Conservation (phyloP, 1,140 invertebrate genomes). For the Trichoplusia ni region DNA sequence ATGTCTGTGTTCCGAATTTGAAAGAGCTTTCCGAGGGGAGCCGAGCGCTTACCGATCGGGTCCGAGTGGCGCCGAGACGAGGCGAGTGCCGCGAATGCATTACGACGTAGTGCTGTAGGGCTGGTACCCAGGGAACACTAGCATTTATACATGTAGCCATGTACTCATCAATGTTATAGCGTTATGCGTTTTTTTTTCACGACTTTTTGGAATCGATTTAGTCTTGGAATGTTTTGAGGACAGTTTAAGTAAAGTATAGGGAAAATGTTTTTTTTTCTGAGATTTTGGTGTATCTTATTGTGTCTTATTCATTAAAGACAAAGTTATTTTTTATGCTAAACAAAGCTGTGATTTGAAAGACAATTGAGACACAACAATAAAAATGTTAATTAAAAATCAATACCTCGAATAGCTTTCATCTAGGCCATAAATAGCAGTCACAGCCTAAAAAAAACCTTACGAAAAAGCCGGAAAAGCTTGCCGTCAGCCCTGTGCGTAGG, state of each 20-base stretch:
- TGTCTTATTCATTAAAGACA: too few species aligned
- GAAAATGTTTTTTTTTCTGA: too few species aligned
- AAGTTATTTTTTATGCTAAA: too few species aligned
- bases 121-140: conserved; percentile 36
- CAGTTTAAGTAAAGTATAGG: too few species aligned
- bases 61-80: conserved; percentile 76
- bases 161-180: not conserved
- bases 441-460: conserved; percentile 15
- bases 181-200: not conserved
- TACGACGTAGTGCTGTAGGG: conserved; percentile 67
- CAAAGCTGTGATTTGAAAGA: too few species aligned
- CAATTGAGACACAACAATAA: not conserved
- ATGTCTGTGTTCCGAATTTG: conserved; percentile 66
- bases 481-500: conserved; percentile 55
- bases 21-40: conserved; percentile 71
- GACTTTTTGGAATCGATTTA: not conserved
- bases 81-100: conserved; percentile 74
- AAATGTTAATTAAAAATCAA: conserved; percentile 11
- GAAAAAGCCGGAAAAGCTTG: conserved; percentile 55
- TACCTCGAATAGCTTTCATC: conserved; percentile 12
- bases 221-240: too few species aligned
- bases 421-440: conserved; percentile 34
- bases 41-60: conserved; percentile 78
- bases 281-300: too few species aligned
- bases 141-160: conserved; percentile 11